Conservation (phyloP, 2,888 invertebrate species). For the Drosophila flavopinicola region DNA sequence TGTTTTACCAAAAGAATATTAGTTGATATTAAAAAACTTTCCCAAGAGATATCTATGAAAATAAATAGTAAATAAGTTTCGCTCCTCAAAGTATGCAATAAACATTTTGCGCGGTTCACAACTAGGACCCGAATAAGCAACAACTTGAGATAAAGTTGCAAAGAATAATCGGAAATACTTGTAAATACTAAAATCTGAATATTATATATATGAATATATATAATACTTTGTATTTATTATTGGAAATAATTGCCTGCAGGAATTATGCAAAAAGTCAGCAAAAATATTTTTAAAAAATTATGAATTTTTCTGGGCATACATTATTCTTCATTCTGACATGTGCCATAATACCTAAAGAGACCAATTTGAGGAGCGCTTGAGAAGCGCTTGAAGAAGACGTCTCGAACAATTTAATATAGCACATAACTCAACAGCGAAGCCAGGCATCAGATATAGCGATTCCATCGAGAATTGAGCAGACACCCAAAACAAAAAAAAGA, state of each 20-base stretch:
- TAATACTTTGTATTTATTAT: background rate
- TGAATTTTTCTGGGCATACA: too few species aligned
- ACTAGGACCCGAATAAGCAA: too few species aligned
- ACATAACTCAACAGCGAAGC: slow-evolving; percentile 38
- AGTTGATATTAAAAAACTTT: too few species aligned
- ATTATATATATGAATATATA: background rate
- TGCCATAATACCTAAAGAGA: background rate
- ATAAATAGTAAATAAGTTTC: background rate
- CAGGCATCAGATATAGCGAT: slow-evolving; percentile 29
- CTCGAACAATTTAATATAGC: slow-evolving; percentile 36
- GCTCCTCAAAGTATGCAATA: background rate
- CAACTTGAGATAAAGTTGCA: too few species aligned
- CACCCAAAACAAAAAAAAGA: background rate
- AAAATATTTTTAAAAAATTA: too few species aligned
- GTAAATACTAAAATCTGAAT: too few species aligned
- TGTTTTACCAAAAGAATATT: background rate
- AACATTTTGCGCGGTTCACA: too few species aligned
- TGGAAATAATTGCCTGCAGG: too few species aligned
- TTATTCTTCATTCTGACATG: background rate
- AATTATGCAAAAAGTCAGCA: too few species aligned
- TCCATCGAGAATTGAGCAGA: slow-evolving; percentile 26
- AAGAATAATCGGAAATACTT: too few species aligned
- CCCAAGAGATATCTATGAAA: background rate
- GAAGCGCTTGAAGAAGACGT: slow-evolving; percentile 13
- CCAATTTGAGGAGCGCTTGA: background rate